phyloP scores from a whole-genome alignment of 2,888 invertebrate species.

The Coelinius sp. region DNA sequence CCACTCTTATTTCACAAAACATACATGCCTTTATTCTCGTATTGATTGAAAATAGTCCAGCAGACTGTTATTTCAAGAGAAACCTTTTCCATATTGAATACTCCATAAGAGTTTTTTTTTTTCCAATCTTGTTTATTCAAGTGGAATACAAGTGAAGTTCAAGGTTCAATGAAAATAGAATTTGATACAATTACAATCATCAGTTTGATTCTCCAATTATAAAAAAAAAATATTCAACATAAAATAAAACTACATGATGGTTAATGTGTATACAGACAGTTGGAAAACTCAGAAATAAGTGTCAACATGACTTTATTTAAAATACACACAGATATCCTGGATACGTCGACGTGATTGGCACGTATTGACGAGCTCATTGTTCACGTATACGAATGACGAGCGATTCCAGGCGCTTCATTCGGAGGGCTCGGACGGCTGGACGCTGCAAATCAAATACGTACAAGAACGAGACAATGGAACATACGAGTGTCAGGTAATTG shows the following conservation, averaged over 20 bases:
- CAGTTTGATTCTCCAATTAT: no score
- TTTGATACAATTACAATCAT: neutral
- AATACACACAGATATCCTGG: constrained; percentile 85
- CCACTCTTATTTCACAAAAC: neutral
- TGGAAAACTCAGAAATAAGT: neutral
- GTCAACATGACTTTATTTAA: constrained; percentile 11
- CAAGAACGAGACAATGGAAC: constrained; percentile 94
- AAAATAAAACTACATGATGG: no score
- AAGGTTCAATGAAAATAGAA: neutral
- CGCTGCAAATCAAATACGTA: constrained; percentile 93
- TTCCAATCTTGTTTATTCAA: neutral
- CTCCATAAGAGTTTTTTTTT: neutral
- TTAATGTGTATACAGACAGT: neutral
- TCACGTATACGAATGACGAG: constrained; percentile 93
- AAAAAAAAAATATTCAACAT: no score
- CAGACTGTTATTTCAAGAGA: constrained; percentile 8
- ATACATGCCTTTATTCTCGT: neutral
- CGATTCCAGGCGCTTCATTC: constrained; percentile 84
- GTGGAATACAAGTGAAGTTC: constrained; percentile 5
- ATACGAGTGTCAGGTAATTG: constrained; percentile 90
- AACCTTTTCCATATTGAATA: constrained; percentile 24
- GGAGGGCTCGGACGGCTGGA: constrained; percentile 94
- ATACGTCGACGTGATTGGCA: constrained; percentile 93
- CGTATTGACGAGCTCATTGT: constrained; percentile 91
- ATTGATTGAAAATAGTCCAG: neutral